phyloP scores from a whole-genome alignment of 1,140 invertebrate species.

The Periplaneta americana region DNA sequence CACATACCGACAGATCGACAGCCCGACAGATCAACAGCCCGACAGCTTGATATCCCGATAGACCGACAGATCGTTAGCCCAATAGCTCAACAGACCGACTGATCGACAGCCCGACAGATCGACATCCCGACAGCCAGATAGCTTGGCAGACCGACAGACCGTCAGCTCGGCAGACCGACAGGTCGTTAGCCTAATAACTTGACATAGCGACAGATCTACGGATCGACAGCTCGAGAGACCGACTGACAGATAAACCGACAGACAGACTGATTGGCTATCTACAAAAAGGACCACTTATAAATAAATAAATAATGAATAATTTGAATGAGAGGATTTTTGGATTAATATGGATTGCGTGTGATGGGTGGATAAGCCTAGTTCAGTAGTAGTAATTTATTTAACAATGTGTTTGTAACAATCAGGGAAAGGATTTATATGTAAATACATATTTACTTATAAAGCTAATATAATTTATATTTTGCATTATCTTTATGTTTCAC shows the following conservation, averaged over 20 bases:
- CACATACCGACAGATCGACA: slow-evolving; percentile 24
- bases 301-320: slow-evolving; percentile 13
- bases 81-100: slow-evolving; percentile 2
- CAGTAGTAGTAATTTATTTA: no score
- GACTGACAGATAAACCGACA: slow-evolving; percentile 20
- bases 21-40: slow-evolving; percentile 22
- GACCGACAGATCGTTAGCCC: slow-evolving; percentile 7
- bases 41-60: slow-evolving; percentile 17
- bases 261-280: slow-evolving; percentile 19
- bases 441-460: no score
- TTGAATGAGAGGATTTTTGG: no score
- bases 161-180: slow-evolving; percentile 21
- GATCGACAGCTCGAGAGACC: slow-evolving; percentile 19
- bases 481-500: no score
- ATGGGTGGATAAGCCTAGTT: no score
- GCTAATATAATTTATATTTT: no score
- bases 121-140: slow-evolving; percentile 4
- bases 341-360: no score
- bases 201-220: slow-evolving; percentile 17
- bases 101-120: slow-evolving; percentile 4
- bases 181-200: slow-evolving; percentile 15
- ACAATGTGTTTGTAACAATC: no score
- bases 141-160: slow-evolving; percentile 11
- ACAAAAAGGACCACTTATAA: slow-evolving; percentile 20
- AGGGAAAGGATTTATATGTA: no score